These are phyloP conservation scores for Aphodius granarius DNA, from an alignment of 2,888 invertebrate genomes.

Conservation along the genomic window DNA sequence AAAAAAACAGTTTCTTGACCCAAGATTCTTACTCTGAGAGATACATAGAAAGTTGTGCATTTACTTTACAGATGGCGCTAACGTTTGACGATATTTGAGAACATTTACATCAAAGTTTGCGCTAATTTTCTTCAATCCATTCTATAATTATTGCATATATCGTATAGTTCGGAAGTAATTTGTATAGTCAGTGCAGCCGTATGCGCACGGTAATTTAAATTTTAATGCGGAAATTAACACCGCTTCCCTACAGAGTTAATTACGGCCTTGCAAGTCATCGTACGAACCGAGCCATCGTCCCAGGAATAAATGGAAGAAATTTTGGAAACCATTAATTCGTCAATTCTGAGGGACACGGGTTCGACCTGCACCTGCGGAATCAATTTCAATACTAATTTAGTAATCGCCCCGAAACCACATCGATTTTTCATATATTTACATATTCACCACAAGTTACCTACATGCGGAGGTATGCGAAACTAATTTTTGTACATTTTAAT, in stretches of 20 bases:
- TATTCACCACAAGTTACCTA: neutral
- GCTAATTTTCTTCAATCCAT: neutral
- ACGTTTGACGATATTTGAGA: no score
- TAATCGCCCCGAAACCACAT: neutral
- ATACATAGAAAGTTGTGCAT: no score
- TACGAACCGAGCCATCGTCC: neutral
- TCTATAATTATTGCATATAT: neutral
- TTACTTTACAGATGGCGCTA: no score
- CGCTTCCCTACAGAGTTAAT: constrained; percentile 16
- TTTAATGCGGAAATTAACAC: constrained; percentile 18
- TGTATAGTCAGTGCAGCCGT: constrained; percentile 33
- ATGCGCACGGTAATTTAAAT: constrained; percentile 28
- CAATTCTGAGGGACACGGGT: neutral
- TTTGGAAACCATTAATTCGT: constrained; percentile 13
- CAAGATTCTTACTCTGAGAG: no score
- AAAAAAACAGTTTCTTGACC: no score
- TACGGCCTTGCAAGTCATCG: constrained; percentile 11
- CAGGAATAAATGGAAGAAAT: constrained; percentile 7
- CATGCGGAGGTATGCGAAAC: neutral
- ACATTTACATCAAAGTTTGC: no score
- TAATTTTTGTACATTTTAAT: neutral
- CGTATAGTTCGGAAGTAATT: neutral
- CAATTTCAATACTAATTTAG: constrained; percentile 11
- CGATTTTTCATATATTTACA: constrained; percentile 10
- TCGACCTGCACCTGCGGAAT: constrained; percentile 1